Percentiles rank a stretch among this genome's conserved stretches.
Evolutionary conservation across 1,140 invertebrate genomes (phyloP).

Genomic region (Drosophila aff.): DNA sequence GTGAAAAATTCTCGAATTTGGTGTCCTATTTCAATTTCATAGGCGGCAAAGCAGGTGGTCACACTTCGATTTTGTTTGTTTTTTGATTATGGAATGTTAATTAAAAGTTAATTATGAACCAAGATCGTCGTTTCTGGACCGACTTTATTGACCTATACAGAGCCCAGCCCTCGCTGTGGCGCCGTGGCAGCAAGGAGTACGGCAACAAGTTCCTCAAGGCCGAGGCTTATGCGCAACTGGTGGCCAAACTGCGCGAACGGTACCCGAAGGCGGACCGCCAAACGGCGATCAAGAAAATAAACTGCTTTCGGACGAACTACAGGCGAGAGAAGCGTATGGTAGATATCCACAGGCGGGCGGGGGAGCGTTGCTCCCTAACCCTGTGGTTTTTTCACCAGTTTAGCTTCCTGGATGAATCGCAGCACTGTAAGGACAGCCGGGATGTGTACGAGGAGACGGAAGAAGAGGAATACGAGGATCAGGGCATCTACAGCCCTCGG

Average conservation of each 20-base stretch:
- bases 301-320: not conserved
- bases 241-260: constrained; percentile 4
- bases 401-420: constrained; percentile 1
- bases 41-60: not conserved
- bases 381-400: constrained; percentile 2
- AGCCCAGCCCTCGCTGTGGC: constrained; percentile 3
- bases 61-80: constrained; percentile 1
- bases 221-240: not conserved
- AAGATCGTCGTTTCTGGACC: constrained; percentile 4
- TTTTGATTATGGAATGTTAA: constrained; percentile 15
- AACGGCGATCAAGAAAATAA: constrained; percentile 7
- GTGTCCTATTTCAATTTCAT: not conserved
- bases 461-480: not conserved
- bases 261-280: constrained; percentile 6
- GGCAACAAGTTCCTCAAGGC: not conserved
- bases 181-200: constrained; percentile 3
- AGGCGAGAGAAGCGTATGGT: constrained; percentile 7
- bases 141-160: constrained; percentile 1
- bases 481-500: not conserved
- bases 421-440: not conserved
- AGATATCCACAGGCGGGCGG: not conserved
- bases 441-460: not conserved
- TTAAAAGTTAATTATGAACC: constrained; percentile 7
- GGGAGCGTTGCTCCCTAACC: not conserved
- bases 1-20: not conserved